Conservation (phyloP, 1,140 invertebrate species). For the Yoshiicerus persimilis region DNA sequence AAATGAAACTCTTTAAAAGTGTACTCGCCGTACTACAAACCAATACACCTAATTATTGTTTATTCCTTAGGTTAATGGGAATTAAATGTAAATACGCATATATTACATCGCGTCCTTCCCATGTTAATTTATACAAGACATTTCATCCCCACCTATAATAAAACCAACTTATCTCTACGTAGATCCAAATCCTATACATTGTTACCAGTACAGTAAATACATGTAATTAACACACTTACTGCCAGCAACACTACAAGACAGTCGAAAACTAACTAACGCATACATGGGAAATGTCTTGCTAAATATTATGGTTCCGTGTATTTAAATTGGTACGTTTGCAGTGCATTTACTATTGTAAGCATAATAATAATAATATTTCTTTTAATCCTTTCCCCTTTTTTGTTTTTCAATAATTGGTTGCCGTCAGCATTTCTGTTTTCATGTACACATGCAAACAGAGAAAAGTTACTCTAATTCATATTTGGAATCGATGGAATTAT, state of each 20-base stretch:
- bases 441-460: background rate
- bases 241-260: background rate
- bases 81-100: background rate
- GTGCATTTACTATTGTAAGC: too few species aligned
- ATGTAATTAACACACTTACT: background rate
- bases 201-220: background rate
- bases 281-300: background rate
- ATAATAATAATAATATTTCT: too few species aligned
- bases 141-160: too few species aligned
- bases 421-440: background rate
- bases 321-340: too few species aligned
- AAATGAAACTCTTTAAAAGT: background rate
- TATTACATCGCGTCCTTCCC: background rate
- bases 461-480: too few species aligned
- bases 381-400: background rate
- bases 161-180: background rate
- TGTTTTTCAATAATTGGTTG: background rate
- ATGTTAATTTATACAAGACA: background rate
- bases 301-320: background rate
- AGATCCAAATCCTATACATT: background rate
- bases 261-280: background rate
- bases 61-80: background rate
- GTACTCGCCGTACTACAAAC: background rate
- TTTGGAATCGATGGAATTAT: too few species aligned
- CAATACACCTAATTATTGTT: background rate